Base-by-base conservation (phyloP, 2,888 invertebrate species). In the Cheilosia variabilis region DNA sequence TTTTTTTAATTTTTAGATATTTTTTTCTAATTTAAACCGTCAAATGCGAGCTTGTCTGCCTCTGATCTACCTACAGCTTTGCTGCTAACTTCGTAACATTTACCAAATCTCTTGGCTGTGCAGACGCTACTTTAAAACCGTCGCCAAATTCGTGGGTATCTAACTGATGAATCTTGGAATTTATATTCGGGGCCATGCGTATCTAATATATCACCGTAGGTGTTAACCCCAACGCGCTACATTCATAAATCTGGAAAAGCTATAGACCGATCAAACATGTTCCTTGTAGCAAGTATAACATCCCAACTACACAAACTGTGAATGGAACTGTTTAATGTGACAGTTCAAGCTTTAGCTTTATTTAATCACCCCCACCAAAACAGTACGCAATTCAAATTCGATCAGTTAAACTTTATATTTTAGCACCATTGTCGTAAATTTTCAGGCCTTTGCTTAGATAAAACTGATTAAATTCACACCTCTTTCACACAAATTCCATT, bases 401-500 rank as follows among this genome's bases (percentile, higher is more conserved):
- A 37, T 10, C 13, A 13, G 37, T 37, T 13, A 37, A 37, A 37
- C 34, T 10, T 37, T 10, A 13, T 3, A 3, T 13, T 13, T 37
- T 37, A 4, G 13, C 37, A 37, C 4, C 4, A 37, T 37, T 13
- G 37, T 37, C 37, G 10, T 65, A 7, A 50, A 37, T 17, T 5
- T 10, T 19, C 17, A 13, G 19, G 9, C n/a, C n/a, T 53, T 65
- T 66, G 41, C 31, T 65, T 73, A 50, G 73, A 68, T 68, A 68
- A 68, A 68, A 73, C 68, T 58, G 62, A 73, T 73, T 63, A 45
- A 63, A 57, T 78, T 78, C 41, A 78, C 78, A 78, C 83, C 68
- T 78, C 37, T 62, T 9, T 45, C 45, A n/a, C 1, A 57, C 45
- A 13, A 43, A 65, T 34, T 65, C 22, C 31, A 52, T 52, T 58